These are phyloP conservation scores for Brenthis daphne DNA, from an alignment of 2,888 invertebrate species.

Conservation along the genomic window DNA sequence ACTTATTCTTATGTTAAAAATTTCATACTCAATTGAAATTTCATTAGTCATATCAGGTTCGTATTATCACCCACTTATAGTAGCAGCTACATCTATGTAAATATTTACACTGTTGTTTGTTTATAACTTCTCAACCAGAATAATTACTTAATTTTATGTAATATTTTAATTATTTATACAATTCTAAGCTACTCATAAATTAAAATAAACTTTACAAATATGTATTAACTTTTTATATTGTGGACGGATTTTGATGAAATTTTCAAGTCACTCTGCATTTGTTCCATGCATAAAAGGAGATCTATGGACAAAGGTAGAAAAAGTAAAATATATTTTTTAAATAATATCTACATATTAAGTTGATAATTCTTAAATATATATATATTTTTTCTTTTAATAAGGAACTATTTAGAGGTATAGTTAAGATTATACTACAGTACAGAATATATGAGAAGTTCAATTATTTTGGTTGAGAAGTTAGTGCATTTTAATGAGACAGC, in stretches of 20 bases:
- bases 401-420: not conserved
- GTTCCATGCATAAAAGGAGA: too few relatives aligned
- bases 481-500: constrained; percentile 7
- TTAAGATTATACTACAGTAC: not conserved
- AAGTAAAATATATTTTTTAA: not conserved
- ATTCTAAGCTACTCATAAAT: constrained; percentile 6
- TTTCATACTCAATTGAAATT: not conserved
- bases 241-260: constrained; percentile 13
- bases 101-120: constrained; percentile 13
- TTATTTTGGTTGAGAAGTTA: constrained; percentile 11
- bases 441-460: not conserved
- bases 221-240: not conserved
- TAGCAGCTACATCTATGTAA: constrained; percentile 3
- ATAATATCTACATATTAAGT: not conserved
- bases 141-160: not conserved
- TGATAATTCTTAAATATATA: not conserved
- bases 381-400: not conserved
- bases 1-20: not conserved
- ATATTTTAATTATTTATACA: not conserved
- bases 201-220: constrained; percentile 1
- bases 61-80: not conserved
- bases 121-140: constrained; percentile 6
- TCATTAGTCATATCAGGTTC: constrained; percentile 2
- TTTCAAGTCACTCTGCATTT: not conserved
- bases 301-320: too few relatives aligned